Evolutionary conservation across 2,888 invertebrate genomes (phyloP).

Genomic region (Idaea biselata): DNA sequence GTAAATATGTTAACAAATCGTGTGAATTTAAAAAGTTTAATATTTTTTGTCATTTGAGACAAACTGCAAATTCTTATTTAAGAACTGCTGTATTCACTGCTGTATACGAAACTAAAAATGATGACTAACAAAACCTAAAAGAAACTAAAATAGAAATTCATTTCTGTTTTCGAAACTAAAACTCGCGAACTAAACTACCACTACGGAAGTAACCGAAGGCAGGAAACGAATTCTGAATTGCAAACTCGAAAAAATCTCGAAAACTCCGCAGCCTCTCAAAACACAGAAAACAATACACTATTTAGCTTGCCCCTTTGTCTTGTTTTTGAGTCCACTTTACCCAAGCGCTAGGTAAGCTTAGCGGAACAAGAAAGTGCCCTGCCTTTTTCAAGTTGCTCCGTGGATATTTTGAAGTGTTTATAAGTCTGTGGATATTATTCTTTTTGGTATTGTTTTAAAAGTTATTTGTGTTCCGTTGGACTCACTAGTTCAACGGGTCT

Average conservation of each 20-base stretch:
- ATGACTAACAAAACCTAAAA: not conserved
- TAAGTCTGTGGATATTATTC: not conserved
- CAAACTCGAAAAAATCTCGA: slow-evolving; percentile 33
- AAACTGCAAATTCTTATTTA: too few species aligned
- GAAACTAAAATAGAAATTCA: slow-evolving; percentile 5
- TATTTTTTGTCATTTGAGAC: too few species aligned
- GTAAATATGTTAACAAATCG: too few species aligned
- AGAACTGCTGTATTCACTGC: too few species aligned
- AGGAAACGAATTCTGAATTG: slow-evolving; percentile 11
- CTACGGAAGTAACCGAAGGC: slow-evolving; percentile 12
- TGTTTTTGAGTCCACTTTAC: slow-evolving; percentile 46
- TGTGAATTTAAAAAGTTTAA: too few species aligned
- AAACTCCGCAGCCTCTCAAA: slow-evolving; percentile 15
- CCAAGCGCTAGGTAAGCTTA: slow-evolving; percentile 37
- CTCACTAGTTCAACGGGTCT: not conserved
- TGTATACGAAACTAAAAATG: too few species aligned
- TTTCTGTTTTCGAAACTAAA: not conserved
- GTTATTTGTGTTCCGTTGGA: not conserved
- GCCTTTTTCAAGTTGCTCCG: slow-evolving; percentile 4
- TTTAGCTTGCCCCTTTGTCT: slow-evolving; percentile 66
- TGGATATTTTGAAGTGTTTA: not conserved
- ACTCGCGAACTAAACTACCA: slow-evolving; percentile 8
- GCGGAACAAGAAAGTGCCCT: slow-evolving; percentile 31
- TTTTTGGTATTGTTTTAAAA: not conserved
- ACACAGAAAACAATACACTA: slow-evolving; percentile 60